These are phyloP conservation scores for Mesitornis unicolor DNA, from an alignment of 2,113 vertebrate species.

Conservation along the genomic window DNA sequence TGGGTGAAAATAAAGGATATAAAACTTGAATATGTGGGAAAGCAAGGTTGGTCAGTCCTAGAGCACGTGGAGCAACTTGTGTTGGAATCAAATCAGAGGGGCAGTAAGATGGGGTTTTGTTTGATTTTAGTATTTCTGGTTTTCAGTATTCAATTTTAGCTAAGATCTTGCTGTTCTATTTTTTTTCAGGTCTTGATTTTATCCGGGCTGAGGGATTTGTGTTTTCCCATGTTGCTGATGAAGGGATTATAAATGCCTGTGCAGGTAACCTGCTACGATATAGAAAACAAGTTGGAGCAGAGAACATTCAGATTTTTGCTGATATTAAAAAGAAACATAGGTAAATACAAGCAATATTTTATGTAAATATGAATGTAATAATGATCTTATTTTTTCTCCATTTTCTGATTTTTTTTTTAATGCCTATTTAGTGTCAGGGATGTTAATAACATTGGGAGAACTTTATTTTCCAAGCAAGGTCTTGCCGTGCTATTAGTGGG, in stretches of 20 bases:
- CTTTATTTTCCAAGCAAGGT: background rate
- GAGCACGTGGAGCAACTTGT: background rate
- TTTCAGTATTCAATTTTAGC: background rate
- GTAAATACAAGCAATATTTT: constrained; percentile 55
- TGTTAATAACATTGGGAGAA: background rate
- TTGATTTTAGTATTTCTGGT: background rate
- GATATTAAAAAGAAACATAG: constrained; percentile 94
- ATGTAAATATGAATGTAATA: background rate
- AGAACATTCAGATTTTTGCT: constrained; percentile 84
- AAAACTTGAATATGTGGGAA: background rate
- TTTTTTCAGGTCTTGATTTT: constrained; percentile 76
- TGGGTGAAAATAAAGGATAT: background rate
- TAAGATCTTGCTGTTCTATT: background rate
- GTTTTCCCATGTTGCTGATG: constrained; percentile 82
- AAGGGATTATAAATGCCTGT: constrained; percentile 84
- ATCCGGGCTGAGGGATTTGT: constrained; percentile 83
- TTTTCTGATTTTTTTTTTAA: background rate
- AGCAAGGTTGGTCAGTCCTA: background rate
- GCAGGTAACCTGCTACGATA: constrained; percentile 79
- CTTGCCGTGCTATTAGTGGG: background rate
- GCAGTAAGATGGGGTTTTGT: background rate
- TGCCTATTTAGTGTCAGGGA: background rate
- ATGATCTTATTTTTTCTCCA: background rate
- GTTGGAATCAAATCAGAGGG: background rate
- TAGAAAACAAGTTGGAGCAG: constrained; percentile 80